Percentiles rank a stretch among this genome's conserved stretches.
Conservation (phyloP, 1,140 invertebrate genomes). For the Phymorhynchus buccinoides region DNA sequence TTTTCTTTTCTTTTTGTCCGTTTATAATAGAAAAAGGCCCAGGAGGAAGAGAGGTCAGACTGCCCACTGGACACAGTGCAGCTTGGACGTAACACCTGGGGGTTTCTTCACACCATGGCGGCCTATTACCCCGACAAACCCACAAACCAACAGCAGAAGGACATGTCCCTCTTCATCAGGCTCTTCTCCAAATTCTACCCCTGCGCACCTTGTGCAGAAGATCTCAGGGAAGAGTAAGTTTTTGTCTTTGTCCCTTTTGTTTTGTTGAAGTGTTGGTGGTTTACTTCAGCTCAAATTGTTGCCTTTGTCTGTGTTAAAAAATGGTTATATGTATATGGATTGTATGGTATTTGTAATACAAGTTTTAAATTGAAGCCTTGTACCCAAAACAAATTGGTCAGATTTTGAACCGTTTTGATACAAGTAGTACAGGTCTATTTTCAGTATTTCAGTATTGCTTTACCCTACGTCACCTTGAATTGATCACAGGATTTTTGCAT, state of each 20-base stretch:
- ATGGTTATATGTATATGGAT: too few species aligned
- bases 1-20: neutral
- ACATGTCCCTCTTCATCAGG: neutral
- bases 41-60: neutral
- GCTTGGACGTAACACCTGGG: constrained; percentile 3
- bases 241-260: constrained; percentile 7
- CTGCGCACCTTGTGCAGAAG: neutral
- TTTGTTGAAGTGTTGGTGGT: neutral
- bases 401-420: too few species aligned
- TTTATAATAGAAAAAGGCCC: neutral
- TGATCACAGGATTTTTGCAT: too few species aligned
- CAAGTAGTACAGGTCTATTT: too few species aligned
- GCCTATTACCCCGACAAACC: constrained; percentile 14
- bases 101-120: constrained; percentile 29
- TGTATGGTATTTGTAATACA: too few species aligned
- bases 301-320: too few species aligned
- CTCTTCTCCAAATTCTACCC: neutral
- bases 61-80: constrained; percentile 14
- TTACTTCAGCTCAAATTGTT: too few species aligned
- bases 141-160: neutral
- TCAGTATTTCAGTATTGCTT: too few species aligned
- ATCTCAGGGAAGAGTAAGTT: neutral
- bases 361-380: too few species aligned
- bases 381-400: too few species aligned
- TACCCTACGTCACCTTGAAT: too few species aligned